These are phyloP conservation scores for Pao palembangensis DNA, from an alignment of 2,113 vertebrate genomes.

Conservation along the genomic window DNA sequence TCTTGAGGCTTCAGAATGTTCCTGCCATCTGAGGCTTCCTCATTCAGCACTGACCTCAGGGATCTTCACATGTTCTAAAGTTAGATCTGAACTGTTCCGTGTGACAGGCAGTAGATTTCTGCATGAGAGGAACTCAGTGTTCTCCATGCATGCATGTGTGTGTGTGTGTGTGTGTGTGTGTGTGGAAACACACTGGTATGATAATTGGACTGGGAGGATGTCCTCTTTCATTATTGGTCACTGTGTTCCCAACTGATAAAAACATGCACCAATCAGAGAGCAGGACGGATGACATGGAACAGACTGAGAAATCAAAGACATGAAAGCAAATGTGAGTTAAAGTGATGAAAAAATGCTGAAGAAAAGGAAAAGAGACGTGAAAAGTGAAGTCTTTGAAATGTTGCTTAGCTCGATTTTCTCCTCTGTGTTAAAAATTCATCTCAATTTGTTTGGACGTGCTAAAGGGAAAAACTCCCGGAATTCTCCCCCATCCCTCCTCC, in stretches of 20 bases:
- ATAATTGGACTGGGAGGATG: background rate
- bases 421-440: slow-evolving; percentile 39
- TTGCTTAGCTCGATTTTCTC: slow-evolving; percentile 28
- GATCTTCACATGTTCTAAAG: slow-evolving; percentile 7
- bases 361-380: background rate
- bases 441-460: slow-evolving; percentile 39
- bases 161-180: too few relatives aligned
- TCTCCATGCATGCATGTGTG: too few relatives aligned
- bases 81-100: background rate
- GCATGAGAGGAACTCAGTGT: background rate
- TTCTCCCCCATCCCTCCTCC: background rate
- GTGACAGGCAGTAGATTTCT: background rate
- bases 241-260: slow-evolving; percentile 23
- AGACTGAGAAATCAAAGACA: background rate
- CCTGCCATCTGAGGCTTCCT: slow-evolving; percentile 25
- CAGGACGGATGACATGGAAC: background rate
- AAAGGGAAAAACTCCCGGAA: background rate
- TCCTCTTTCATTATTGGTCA: slow-evolving; percentile 17
- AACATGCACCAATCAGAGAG: slow-evolving; percentile 1
- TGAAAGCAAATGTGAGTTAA: slow-evolving; percentile 8
- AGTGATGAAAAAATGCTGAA: slow-evolving; percentile 1
- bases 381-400: slow-evolving; percentile 27
- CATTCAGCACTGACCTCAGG: slow-evolving; percentile 10
- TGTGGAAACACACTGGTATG: too few relatives aligned
- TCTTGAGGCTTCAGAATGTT: background rate